Percentiles rank a stretch among this genome's conserved stretches.
Conservation (phyloP, 1,140 invertebrate genomes). For the Caenorhabditis tropicalis region DNA sequence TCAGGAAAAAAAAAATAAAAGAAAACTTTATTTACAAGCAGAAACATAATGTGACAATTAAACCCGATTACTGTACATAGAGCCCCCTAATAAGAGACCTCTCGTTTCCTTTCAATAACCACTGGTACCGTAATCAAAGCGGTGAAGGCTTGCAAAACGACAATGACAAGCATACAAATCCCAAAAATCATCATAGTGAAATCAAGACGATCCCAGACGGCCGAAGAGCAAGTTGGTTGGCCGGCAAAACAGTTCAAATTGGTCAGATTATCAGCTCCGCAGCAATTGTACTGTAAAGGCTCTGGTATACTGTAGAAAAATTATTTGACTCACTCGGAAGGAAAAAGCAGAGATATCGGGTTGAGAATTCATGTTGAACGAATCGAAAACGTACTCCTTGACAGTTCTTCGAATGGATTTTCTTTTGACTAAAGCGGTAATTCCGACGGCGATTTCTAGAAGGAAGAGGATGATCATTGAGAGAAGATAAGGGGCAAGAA, state of each 20-base stretch:
- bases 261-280: slow-evolving; percentile 19
- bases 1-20: too few species aligned
- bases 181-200: slow-evolving; percentile 56
- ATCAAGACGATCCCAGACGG: slow-evolving; percentile 56
- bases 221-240: slow-evolving; percentile 52
- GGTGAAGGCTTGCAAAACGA: slow-evolving; percentile 50
- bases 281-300: slow-evolving; percentile 52
- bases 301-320: background rate
- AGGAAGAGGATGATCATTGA: slow-evolving; percentile 52
- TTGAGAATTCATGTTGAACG: slow-evolving; percentile 33
- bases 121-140: slow-evolving; percentile 17
- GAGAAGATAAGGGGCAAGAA: slow-evolving; percentile 24
- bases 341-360: slow-evolving; percentile 45
- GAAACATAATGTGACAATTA: too few species aligned
- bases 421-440: slow-evolving; percentile 48
- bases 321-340: slow-evolving; percentile 9
- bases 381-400: slow-evolving; percentile 50
- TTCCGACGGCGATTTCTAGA: slow-evolving; percentile 52
- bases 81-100: background rate
- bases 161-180: slow-evolving; percentile 46
- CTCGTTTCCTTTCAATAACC: slow-evolving; percentile 17
- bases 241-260: slow-evolving; percentile 23
- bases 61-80: too few species aligned
- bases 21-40: too few species aligned
- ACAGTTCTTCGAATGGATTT: slow-evolving; percentile 40